Evolutionary conservation across 2,113 vertebrate species (phyloP).

Genomic region (Tachycineta bicolor): DNA sequence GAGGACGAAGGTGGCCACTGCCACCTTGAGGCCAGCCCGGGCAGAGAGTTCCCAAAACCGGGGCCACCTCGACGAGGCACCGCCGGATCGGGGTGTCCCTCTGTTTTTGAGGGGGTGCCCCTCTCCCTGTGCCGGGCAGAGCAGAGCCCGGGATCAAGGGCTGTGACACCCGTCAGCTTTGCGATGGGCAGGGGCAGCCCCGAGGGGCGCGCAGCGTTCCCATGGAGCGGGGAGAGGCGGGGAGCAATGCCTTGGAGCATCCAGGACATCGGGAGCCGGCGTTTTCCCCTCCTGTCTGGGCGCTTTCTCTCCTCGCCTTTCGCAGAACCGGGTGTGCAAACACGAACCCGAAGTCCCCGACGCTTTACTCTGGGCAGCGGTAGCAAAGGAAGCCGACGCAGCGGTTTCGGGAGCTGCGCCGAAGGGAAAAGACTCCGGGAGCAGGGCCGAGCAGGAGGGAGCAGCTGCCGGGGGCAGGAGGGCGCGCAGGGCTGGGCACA

Average conservation of each 20-base stretch:
- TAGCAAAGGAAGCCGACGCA: accelerated
- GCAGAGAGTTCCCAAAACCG: background rate
- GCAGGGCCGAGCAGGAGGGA: background rate
- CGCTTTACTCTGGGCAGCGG: background rate
- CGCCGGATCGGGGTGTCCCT: accelerated
- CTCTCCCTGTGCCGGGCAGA: background rate
- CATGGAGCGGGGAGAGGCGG: accelerated
- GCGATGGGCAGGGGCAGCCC: background rate
- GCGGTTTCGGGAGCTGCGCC: background rate
- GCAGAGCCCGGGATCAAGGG: background rate
- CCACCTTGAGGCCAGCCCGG: constrained; percentile 49
- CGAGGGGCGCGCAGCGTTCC: no score
- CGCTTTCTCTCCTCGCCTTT: background rate
- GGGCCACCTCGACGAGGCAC: background rate
- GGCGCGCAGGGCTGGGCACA: background rate
- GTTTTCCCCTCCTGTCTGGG: accelerated
- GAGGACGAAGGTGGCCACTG: constrained; percentile 49
- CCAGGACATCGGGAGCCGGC: accelerated
- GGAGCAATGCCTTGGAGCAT: background rate
- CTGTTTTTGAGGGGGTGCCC: accelerated
- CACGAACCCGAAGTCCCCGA: background rate
- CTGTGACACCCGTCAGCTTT: background rate
- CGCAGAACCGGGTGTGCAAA: background rate
- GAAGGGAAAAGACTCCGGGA: background rate
- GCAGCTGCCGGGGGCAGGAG: background rate